Conservation (phyloP, 1,140 invertebrate species). For the Hypsibius dujardini region DNA sequence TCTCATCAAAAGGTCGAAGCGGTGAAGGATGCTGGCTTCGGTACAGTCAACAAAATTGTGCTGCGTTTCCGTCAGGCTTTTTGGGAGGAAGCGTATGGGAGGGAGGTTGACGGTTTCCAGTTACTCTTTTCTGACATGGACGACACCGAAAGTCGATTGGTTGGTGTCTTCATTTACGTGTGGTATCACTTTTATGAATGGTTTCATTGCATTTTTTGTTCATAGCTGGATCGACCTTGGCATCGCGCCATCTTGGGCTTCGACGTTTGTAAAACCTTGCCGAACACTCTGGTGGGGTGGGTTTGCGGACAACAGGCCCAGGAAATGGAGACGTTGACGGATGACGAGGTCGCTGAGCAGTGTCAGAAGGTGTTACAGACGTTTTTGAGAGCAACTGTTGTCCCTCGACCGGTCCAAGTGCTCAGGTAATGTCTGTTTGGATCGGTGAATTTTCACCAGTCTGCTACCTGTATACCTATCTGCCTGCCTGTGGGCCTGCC, state of each 20-base stretch:
- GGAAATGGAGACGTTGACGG: constrained; percentile 53
- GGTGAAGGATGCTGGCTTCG: constrained; percentile 43
- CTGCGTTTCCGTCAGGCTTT: constrained; percentile 44
- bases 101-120: constrained; percentile 26
- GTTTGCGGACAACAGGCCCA: constrained; percentile 53
- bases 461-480: no score
- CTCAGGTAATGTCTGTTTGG: not conserved
- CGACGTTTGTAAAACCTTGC: constrained; percentile 44
- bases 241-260: constrained; percentile 46
- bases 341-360: constrained; percentile 49
- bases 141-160: constrained; percentile 39
- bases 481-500: no score
- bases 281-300: constrained; percentile 52
- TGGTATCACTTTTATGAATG: not conserved
- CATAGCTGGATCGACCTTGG: constrained; percentile 38
- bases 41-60: constrained; percentile 53
- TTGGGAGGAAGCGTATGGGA: constrained; percentile 34
- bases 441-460: no score
- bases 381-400: constrained; percentile 22
- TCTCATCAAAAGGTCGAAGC: constrained; percentile 34
- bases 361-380: constrained; percentile 38
- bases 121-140: constrained; percentile 45
- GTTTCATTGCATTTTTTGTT: constrained; percentile 20
- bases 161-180: constrained; percentile 20
- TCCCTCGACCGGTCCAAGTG: not conserved